phyloP scores from a whole-genome alignment of 2,888 invertebrate species.

The Phorcus lineatus region DNA sequence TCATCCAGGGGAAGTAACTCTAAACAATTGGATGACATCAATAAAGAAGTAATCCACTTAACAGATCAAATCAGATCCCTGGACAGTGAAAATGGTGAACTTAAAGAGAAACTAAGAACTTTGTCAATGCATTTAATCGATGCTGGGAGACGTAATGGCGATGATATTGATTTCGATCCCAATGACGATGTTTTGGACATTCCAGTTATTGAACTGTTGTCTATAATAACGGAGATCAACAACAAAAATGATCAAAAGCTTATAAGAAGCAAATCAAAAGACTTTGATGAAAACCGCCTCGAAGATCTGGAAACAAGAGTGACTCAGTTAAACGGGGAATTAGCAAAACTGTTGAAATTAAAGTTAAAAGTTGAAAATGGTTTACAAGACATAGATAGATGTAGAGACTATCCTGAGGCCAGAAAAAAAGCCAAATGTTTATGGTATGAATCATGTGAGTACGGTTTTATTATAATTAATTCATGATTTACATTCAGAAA shows the following conservation, averaged over 20 bases:
- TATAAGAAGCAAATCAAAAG: not conserved
- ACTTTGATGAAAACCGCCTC: slow-evolving; percentile 53
- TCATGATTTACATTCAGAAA: not conserved
- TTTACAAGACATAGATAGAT: slow-evolving; percentile 59
- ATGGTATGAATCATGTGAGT: slow-evolving; percentile 64
- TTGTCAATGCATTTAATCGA: slow-evolving; percentile 52
- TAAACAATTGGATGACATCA: slow-evolving; percentile 43
- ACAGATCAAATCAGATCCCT: slow-evolving; percentile 45
- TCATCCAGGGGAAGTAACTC: slow-evolving; percentile 12
- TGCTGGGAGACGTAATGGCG: slow-evolving; percentile 39
- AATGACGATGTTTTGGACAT: slow-evolving; percentile 12
- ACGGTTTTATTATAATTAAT: not conserved
- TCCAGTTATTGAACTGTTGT: slow-evolving; percentile 25
- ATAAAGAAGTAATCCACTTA: slow-evolving; percentile 51
- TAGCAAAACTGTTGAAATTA: slow-evolving; percentile 65
- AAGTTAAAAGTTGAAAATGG: slow-evolving; percentile 66
- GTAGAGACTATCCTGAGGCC: slow-evolving; percentile 50
- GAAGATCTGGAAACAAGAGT: slow-evolving; percentile 72
- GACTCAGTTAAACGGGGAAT: slow-evolving; percentile 66
- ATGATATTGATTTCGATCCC: slow-evolving; percentile 16
- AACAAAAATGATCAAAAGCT: not conserved
- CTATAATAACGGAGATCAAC: slow-evolving; percentile 27
- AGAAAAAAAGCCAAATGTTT: slow-evolving; percentile 58
- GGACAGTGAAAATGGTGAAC: slow-evolving; percentile 45
- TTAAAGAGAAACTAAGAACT: slow-evolving; percentile 47